These are phyloP conservation scores for Typhlichthys subterraneus DNA, from an alignment of 2,797 vertebrate species.

Conservation along the genomic window DNA sequence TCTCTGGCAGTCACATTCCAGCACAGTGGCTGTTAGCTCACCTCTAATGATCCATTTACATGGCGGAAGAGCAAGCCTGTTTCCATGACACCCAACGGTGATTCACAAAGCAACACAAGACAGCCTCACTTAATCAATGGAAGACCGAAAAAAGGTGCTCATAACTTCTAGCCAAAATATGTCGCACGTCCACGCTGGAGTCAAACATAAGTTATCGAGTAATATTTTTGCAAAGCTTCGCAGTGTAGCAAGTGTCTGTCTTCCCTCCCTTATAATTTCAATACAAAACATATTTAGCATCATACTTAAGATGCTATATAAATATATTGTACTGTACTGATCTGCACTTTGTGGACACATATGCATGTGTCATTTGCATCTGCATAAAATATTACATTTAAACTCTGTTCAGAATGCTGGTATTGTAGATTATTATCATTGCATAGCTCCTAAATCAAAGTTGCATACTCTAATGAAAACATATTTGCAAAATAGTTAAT, in stretches of 20 bases:
- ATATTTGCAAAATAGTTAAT: conserved; percentile 19
- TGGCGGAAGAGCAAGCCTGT: conserved; percentile 17
- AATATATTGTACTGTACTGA: background rate
- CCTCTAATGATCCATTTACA: conserved; percentile 35
- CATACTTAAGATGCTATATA: no score
- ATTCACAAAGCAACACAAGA: conserved; percentile 31
- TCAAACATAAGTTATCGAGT: no score
- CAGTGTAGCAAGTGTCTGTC: no score
- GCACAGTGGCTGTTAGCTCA: conserved; percentile 11
- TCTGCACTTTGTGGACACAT: background rate
- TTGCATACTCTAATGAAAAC: conserved; percentile 23
- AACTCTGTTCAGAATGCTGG: conserved; percentile 27
- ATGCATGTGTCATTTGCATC: conserved; percentile 5
- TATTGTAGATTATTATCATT: conserved; percentile 23
- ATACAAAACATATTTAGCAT: no score
- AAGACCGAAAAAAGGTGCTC: conserved; percentile 12
- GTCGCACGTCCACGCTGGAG: no score
- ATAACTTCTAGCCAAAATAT: conserved; percentile 6
- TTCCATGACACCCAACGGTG: conserved; percentile 16
- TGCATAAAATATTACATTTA: conserved; percentile 3
- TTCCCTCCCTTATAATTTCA: no score
- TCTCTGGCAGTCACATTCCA: conserved; percentile 9
- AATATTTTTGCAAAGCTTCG: no score
- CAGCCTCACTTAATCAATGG: conserved; percentile 20
- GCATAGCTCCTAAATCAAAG: conserved; percentile 16